Percentiles rank a stretch among this genome's conserved stretches.
phyloP scores from a whole-genome alignment of 2,113 vertebrate species.

The Muntiacus muntjak region DNA sequence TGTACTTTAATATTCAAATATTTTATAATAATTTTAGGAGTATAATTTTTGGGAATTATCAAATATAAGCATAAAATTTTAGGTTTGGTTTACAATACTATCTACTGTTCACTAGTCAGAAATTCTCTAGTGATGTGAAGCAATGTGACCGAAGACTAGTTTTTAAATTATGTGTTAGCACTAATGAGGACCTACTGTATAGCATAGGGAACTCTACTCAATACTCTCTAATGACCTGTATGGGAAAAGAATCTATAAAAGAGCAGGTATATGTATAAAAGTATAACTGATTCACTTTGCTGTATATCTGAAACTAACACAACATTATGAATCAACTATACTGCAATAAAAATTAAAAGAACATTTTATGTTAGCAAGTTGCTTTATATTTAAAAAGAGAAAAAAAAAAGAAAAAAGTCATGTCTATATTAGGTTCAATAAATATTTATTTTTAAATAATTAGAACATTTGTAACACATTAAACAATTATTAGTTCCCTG shows the following conservation, averaged over 20 bases:
- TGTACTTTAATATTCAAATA: not conserved
- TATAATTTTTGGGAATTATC: not conserved
- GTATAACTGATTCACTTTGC: not conserved
- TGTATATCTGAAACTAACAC: not conserved
- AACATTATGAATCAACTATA: not conserved
- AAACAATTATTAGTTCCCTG: not conserved
- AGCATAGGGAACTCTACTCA: not conserved
- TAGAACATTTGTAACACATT: not conserved
- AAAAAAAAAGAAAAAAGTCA: slow-evolving; percentile 46
- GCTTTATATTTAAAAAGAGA: slow-evolving; percentile 84
- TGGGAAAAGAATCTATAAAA: not conserved
- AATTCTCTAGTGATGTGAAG: slow-evolving; percentile 80
- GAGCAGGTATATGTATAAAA: not conserved
- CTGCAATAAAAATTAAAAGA: not conserved
- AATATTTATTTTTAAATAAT: not conserved
- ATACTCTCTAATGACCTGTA: not conserved
- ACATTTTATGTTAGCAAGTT: slow-evolving; percentile 83
- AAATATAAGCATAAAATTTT: slow-evolving; percentile 23
- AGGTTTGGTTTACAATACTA: slow-evolving; percentile 75
- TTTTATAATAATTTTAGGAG: not conserved
- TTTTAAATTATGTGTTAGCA: slow-evolving; percentile 82
- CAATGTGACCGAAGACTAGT: slow-evolving; percentile 80
- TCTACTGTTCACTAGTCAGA: slow-evolving; percentile 78
- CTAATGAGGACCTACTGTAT: not conserved
- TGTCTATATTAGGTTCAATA: not conserved